These are phyloP conservation scores for Cinara cedri DNA, from an alignment of 2,888 invertebrate species.

Conservation along the genomic window DNA sequence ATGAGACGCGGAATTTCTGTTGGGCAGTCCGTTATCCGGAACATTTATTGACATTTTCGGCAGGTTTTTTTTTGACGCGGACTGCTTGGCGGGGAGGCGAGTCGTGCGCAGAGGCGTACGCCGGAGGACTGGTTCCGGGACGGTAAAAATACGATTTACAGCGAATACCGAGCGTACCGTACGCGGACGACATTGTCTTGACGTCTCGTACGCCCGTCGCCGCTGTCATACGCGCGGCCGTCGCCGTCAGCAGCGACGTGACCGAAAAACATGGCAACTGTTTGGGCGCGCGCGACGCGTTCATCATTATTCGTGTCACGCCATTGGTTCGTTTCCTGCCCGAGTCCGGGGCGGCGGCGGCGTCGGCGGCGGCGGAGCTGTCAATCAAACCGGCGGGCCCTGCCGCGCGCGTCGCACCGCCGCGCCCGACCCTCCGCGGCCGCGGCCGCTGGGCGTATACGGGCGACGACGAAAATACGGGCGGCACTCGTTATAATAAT, in stretches of 20 bases:
- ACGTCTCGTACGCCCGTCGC: not conserved
- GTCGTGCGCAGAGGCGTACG: too few species aligned
- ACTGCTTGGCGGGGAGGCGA: too few species aligned
- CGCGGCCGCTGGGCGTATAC: not conserved
- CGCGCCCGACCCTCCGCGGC: not conserved
- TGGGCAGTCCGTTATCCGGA: too few species aligned
- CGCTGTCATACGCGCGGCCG: too few species aligned
- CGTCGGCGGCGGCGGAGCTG: constrained; percentile 35
- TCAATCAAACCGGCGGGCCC: constrained; percentile 45
- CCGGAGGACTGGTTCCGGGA: too few species aligned
- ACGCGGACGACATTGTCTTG: not conserved
- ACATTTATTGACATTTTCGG: too few species aligned
- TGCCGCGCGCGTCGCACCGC: not conserved
- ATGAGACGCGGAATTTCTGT: too few species aligned
- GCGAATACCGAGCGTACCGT: too few species aligned
- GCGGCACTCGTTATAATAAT: not conserved
- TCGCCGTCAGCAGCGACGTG: constrained; percentile 7
- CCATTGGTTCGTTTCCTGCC: constrained; percentile 55
- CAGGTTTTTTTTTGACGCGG: too few species aligned
- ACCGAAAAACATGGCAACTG: constrained; percentile 53
- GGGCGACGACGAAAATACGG: not conserved
- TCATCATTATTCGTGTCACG: constrained; percentile 55
- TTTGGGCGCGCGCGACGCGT: constrained; percentile 28
- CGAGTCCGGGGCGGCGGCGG: constrained; percentile 27
- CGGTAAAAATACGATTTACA: too few species aligned